Conservation (phyloP, 2,797 vertebrate species). For the Morus bassanus region DNA sequence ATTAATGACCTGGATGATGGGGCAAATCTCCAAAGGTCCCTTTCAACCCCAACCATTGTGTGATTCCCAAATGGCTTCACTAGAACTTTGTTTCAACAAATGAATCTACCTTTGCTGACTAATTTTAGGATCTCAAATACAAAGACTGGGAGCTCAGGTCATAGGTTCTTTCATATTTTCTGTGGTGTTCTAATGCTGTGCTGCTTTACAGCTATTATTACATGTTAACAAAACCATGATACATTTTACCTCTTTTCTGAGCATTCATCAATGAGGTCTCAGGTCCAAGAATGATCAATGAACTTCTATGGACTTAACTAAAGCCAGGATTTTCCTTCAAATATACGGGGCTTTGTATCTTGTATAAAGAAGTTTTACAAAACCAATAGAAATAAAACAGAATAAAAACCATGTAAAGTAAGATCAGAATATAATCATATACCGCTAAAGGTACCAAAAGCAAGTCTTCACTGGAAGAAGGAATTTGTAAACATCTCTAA, state of each 20-base stretch:
- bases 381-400: not conserved
- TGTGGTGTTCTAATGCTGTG: not conserved
- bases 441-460: not conserved
- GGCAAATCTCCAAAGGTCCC: not conserved
- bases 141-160: not conserved
- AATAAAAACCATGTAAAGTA: not conserved
- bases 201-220: not conserved
- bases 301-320: not conserved
- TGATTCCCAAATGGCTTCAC: not conserved
- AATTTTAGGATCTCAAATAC: not conserved
- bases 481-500: not conserved
- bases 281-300: not conserved
- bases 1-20: not conserved
- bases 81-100: not conserved
- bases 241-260: not conserved
- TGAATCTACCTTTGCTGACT: not conserved
- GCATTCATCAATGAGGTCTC: not conserved
- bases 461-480: not conserved
- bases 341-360: not conserved
- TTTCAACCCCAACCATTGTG: not conserved
- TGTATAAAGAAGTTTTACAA: not conserved
- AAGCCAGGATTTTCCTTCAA: not conserved
- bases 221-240: not conserved
- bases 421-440: not conserved
- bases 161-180: not conserved